A percentile compares a stretch with the other conserved stretches of the same genome.
Conservation (phyloP, 2,113 vertebrate genomes). For the Microtus oregoni region DNA sequence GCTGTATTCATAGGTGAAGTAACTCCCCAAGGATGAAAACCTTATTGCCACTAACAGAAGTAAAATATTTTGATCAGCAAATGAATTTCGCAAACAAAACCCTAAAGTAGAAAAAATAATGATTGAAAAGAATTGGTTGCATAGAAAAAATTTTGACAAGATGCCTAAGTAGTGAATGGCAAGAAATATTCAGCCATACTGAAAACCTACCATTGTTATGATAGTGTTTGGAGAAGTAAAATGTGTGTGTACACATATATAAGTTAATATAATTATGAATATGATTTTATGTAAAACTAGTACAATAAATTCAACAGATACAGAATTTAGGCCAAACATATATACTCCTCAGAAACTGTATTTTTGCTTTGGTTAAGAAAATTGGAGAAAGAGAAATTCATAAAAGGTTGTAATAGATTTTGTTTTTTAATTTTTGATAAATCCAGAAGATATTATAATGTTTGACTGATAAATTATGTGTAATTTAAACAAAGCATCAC, state of each 20-base stretch:
- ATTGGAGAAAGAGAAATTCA: slow-evolving; percentile 12
- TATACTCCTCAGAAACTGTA: background rate
- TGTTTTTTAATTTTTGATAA: background rate
- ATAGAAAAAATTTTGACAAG: background rate
- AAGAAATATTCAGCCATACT: background rate
- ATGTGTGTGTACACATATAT: background rate
- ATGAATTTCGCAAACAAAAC: background rate
- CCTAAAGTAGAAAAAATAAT: background rate
- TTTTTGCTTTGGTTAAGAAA: background rate
- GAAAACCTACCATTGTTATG: background rate
- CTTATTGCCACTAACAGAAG: background rate
- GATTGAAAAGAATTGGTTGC: background rate
- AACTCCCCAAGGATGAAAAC: background rate
- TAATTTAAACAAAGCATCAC: background rate
- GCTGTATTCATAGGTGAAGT: background rate
- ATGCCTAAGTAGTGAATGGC: background rate
- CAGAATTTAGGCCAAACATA: background rate
- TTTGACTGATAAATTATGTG: slow-evolving; percentile 12
- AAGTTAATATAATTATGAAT: background rate
- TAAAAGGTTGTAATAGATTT: slow-evolving; percentile 1
- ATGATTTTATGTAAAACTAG: background rate
- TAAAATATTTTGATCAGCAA: background rate
- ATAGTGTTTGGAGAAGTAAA: background rate
- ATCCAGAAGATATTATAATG: background rate
- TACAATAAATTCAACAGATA: slow-evolving; percentile 17